A percentile compares a stretch with the other conserved stretches of the same genome.
Evolutionary conservation across 1,140 invertebrate species (phyloP).

Genomic region (Drosophila persimilis): DNA sequence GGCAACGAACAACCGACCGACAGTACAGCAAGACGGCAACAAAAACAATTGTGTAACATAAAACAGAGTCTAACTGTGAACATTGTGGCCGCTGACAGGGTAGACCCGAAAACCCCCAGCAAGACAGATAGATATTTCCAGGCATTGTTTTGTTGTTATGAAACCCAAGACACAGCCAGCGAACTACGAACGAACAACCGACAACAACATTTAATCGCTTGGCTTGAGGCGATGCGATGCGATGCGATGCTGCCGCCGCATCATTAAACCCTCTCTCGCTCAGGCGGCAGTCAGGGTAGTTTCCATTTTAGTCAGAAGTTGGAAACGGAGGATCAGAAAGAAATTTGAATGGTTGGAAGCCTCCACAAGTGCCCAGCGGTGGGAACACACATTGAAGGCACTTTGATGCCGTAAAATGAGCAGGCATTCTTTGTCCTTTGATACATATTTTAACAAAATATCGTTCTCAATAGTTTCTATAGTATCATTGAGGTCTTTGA

Average conservation of each 20-base stretch:
- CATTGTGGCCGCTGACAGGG: constrained; percentile 1
- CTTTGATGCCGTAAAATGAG: too few species aligned
- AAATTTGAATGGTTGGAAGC: too few species aligned
- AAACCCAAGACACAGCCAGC: constrained; percentile 62
- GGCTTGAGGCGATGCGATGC: constrained; percentile 12
- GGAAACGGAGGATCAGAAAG: too few species aligned
- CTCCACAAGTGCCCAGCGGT: too few species aligned
- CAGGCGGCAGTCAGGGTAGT: too few species aligned
- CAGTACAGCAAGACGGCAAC: not conserved
- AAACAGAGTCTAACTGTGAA: constrained; percentile 34
- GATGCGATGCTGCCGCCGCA: constrained; percentile 1
- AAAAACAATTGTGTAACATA: constrained; percentile 44
- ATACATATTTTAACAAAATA: too few species aligned
- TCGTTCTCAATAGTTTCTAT: too few species aligned
- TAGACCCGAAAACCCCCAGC: not conserved
- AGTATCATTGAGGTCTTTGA: too few species aligned
- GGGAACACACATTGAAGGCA: too few species aligned
- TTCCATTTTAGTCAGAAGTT: too few species aligned
- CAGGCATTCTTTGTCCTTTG: too few species aligned
- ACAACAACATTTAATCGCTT: constrained; percentile 29
- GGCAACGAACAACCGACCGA: constrained; percentile 20
- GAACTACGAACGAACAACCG: constrained; percentile 25
- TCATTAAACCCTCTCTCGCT: constrained; percentile 15
- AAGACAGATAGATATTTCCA: constrained; percentile 72
- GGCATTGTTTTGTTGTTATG: constrained; percentile 78